Evolutionary conservation across 2,797 vertebrate genomes (phyloP).

Genomic region (Sebastolobus alascanus): DNA sequence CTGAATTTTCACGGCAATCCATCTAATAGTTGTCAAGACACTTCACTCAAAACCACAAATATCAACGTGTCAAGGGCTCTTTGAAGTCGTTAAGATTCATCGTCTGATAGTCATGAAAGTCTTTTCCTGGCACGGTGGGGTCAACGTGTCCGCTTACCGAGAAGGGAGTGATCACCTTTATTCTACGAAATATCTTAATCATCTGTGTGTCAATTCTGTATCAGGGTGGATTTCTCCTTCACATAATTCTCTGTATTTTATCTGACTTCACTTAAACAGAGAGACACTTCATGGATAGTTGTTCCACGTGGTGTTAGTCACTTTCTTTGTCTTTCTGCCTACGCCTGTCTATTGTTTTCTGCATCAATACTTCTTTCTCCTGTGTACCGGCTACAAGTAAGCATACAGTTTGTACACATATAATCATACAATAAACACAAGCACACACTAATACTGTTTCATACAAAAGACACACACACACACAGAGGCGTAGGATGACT

Average conservation of each 20-base stretch:
- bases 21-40: not conserved
- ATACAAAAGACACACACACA: not conserved
- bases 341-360: not conserved
- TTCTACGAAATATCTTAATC: not conserved
- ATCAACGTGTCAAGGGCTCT: not conserved
- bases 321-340: slow-evolving; percentile 5
- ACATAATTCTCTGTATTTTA: not conserved
- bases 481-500: slow-evolving; percentile 31
- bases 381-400: not conserved
- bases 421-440: not conserved
- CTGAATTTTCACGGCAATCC: not conserved
- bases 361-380: not conserved
- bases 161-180: not conserved
- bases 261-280: not conserved
- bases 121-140: not conserved
- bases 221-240: not conserved
- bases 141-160: not conserved
- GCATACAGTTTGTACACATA: not conserved
- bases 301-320: not conserved
- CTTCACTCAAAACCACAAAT: too few species aligned
- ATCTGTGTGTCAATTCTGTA: not conserved
- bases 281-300: not conserved
- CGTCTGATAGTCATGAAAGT: not conserved
- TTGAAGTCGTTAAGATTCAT: not conserved
- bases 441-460: not conserved